phyloP scores from a whole-genome alignment of 2,113 vertebrate species.

The Excalfactoria chinensis region DNA sequence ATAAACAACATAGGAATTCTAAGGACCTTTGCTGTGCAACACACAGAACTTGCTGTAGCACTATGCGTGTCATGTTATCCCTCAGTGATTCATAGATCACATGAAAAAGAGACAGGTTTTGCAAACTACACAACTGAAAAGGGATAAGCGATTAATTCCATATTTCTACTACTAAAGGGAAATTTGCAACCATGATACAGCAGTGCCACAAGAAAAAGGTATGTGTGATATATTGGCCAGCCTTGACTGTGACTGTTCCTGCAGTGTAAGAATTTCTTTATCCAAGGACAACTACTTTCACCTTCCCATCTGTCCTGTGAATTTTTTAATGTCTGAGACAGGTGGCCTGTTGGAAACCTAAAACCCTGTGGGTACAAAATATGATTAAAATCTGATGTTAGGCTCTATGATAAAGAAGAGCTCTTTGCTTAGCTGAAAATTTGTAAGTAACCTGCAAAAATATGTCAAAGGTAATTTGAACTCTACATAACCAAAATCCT shows the following conservation, averaged over 20 bases:
- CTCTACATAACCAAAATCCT: conserved; percentile 72
- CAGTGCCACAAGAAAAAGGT: conserved; percentile 58
- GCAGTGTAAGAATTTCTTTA: conserved; percentile 83
- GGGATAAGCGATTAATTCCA: conserved; percentile 58
- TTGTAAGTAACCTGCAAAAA: conserved; percentile 78
- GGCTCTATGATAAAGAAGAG: conserved; percentile 80
- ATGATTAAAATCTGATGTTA: conserved; percentile 90
- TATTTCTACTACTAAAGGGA: conserved; percentile 70
- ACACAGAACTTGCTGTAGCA: conserved; percentile 8
- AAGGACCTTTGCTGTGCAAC: conserved; percentile 20
- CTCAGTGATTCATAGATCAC: conserved; percentile 47
- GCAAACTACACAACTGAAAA: conserved; percentile 6
- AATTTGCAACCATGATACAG: conserved; percentile 64
- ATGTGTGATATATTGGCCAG: conserved; percentile 71
- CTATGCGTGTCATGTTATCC: conserved; percentile 26
- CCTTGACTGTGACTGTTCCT: conserved; percentile 73
- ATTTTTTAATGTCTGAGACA: conserved; percentile 89
- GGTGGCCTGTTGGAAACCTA: conserved; percentile 87
- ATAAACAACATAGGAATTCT: conserved; percentile 4
- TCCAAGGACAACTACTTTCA: conserved; percentile 89
- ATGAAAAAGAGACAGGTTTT: conserved; percentile 60
- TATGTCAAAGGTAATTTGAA: conserved; percentile 77
- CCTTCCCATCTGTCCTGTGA: conserved; percentile 91
- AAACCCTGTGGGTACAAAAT: conserved; percentile 87
- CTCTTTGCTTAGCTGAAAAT: conserved; percentile 78